Evolutionary conservation across 2,113 vertebrate species (phyloP), one percentile per base, ranked within the genome.

Genomic region (Lophotis ruficrista): DNA sequence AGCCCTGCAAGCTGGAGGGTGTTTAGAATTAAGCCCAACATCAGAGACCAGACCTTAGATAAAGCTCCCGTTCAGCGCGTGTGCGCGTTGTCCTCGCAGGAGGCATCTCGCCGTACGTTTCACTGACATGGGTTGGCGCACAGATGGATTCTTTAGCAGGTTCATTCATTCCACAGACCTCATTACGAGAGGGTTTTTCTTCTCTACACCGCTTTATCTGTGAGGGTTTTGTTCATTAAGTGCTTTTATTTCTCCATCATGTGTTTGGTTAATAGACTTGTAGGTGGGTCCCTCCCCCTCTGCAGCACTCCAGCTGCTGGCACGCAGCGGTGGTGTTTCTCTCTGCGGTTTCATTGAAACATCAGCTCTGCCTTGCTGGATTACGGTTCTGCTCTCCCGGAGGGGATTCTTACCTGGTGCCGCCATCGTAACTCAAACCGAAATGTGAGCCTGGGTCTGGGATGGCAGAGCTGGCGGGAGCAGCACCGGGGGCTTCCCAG

Each of bases 81-180:
- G 5, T 0, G 10, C 8, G 41, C 62, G 47, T 60, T 1, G 4
- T n/a, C 75, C 56, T 68, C 37, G 0, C 56, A 11, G 83, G 9
- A 80, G 0, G 37, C 23, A 0, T 45, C 47, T 73, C 37, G 0
- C 30, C 11, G 0, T 14, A 27, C 4, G 1, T 57, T 62, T 12
- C 4, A 0, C 82, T 68, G 71, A 6, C 38, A 48, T 16, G 22
- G 11, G 13, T 5, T 60, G 66, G 12, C 4, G 6, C 43, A 4
- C 45, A 51, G 69, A 41, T 62, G 53, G 62, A 23, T 71, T 50
- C 72, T 70, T 33, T 31, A 65, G 10, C n/a, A 6, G 38, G 23
- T 60, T 78, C 65, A 16, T 72, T 89, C 76, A 28, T 79, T 65
- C 53, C 58, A 4, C 33, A 2, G 21, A 10, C 48, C 45, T 71